These are phyloP conservation scores for Clarias gariepinus DNA, from an alignment of 2,113 vertebrate species.

Conservation along the genomic window DNA sequence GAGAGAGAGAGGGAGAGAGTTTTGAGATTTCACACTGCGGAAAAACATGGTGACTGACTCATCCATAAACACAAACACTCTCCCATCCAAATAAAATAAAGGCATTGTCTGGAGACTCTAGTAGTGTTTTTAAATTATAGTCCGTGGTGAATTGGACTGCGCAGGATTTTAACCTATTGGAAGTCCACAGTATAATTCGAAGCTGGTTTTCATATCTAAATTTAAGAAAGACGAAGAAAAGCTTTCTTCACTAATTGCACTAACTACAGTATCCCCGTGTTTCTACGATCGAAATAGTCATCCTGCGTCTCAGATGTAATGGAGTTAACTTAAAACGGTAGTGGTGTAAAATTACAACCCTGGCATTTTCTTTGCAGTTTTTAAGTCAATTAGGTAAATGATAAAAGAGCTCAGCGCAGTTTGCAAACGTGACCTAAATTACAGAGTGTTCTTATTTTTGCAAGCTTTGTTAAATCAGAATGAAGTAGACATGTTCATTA, in stretches of 20 bases:
- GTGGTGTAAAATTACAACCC: background rate
- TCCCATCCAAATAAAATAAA: background rate
- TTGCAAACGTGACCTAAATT: background rate
- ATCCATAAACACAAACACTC: slow-evolving; percentile 30
- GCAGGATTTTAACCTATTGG: background rate
- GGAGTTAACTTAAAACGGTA: background rate
- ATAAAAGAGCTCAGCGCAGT: background rate
- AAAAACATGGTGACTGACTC: slow-evolving; percentile 19
- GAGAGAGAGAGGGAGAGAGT: too few species aligned
- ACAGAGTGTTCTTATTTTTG: background rate
- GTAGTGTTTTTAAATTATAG: slow-evolving; percentile 12
- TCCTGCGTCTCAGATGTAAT: background rate
- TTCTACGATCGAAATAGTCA: background rate
- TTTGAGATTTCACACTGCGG: background rate
- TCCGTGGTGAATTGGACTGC: background rate
- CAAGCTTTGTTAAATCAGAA: background rate
- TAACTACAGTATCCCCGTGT: background rate
- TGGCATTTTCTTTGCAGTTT: background rate
- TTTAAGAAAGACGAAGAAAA: background rate
- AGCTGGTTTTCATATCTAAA: background rate
- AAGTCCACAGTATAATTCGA: slow-evolving; percentile 7
- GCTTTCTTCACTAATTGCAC: background rate
- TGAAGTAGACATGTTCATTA: background rate
- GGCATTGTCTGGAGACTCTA: background rate
- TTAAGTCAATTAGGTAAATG: background rate